These are phyloP conservation scores for Stenichneumon culpator DNA, from an alignment of 2,888 invertebrate species.

Conservation along the genomic window DNA sequence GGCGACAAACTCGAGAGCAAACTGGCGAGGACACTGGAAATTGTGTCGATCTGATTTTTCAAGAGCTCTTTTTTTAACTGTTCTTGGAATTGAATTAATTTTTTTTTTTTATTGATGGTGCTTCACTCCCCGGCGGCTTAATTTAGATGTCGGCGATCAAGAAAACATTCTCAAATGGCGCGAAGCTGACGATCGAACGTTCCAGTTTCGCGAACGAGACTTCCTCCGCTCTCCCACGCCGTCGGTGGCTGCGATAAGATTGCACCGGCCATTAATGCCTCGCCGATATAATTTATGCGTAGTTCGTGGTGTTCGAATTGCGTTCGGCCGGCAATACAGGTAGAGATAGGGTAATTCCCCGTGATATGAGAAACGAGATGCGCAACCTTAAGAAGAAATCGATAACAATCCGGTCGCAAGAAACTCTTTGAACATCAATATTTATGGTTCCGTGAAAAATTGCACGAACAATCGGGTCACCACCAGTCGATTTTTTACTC, in stretches of 20 bases:
- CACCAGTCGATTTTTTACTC: too few species aligned
- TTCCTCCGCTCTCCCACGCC: constrained; percentile 14
- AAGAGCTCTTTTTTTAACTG: not conserved
- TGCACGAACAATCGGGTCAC: too few species aligned
- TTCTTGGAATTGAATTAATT: not conserved
- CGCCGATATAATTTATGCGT: constrained; percentile 67
- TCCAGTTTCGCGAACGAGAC: constrained; percentile 32
- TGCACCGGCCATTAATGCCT: constrained; percentile 69
- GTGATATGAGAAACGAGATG: not conserved
- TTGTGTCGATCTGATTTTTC: not conserved
- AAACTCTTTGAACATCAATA: not conserved
- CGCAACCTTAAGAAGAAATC: not conserved
- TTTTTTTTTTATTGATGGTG: not conserved
- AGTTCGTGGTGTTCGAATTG: constrained; percentile 61
- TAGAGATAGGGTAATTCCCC: constrained; percentile 1
- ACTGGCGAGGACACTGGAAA: not conserved
- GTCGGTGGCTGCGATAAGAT: constrained; percentile 68
- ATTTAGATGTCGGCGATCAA: not conserved
- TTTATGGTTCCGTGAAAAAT: too few species aligned
- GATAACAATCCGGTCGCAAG: not conserved
- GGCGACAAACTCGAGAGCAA: not conserved
- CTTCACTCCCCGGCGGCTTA: not conserved
- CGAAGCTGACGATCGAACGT: constrained; percentile 5
- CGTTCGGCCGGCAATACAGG: constrained; percentile 40
- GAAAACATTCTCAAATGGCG: not conserved